A percentile compares a stretch with the other conserved stretches of the same genome.
Evolutionary conservation across 2,797 vertebrate species (phyloP).

Genomic region (Myotis planiceps): DNA sequence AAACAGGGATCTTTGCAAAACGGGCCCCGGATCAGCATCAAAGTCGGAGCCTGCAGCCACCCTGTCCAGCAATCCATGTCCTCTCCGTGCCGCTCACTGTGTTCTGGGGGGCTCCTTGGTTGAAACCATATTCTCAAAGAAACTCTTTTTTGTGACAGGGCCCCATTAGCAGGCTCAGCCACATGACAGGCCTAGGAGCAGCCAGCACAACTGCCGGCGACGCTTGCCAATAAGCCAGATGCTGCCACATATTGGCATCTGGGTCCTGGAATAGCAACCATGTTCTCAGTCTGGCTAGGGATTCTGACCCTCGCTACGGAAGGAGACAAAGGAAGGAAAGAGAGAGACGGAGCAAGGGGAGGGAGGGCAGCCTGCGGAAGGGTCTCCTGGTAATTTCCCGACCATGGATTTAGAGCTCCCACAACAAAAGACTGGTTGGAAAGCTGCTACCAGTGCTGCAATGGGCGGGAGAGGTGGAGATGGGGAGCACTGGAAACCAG

Average conservation of each 20-base stretch:
- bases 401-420: conserved; percentile 73
- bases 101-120: conserved; percentile 74
- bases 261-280: conserved; percentile 88
- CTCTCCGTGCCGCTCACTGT: conserved; percentile 65
- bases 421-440: conserved; percentile 80
- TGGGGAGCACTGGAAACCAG: conserved; percentile 10
- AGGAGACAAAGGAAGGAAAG: conserved; percentile 86
- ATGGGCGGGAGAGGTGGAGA: neutral
- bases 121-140: conserved; percentile 84
- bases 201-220: conserved; percentile 86
- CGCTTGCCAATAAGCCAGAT: conserved; percentile 89
- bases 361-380: conserved; percentile 61
- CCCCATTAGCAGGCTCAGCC: conserved; percentile 79
- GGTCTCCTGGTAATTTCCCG: conserved; percentile 81
- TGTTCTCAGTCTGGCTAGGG: conserved; percentile 84
- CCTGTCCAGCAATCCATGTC: conserved; percentile 57
- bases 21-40: conserved; percentile 33
- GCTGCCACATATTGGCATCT: conserved; percentile 90
- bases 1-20: conserved; percentile 54
- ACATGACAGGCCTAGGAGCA: conserved; percentile 82
- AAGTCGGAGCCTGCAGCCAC: conserved; percentile 22
- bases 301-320: conserved; percentile 84
- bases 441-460: conserved; percentile 42
- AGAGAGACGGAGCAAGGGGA: conserved; percentile 69
- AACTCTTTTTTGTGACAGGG: conserved; percentile 77